Evolutionary conservation across 2,888 invertebrate species (phyloP), one percentile per base, ranked within the genome.

Genomic region (Andrena minutula): DNA sequence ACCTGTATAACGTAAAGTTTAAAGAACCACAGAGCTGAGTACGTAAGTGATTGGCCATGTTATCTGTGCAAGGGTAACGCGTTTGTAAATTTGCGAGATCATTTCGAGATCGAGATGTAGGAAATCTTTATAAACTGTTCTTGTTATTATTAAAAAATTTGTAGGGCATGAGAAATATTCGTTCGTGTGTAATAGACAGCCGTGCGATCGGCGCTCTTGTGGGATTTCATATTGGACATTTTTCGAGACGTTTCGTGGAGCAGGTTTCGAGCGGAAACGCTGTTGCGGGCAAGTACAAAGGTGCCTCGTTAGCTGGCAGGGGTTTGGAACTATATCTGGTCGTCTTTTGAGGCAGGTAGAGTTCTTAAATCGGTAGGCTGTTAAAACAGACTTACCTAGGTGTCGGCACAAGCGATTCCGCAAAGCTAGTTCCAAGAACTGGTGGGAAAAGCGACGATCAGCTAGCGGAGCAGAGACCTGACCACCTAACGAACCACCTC

Each of bases 1-100:
- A 83, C 58, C 72, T 89, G 73, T 87, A 82, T 75, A 77, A 85
- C 73, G 47, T 87, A 75, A 77, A 84, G 83, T 72, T 76, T 79
- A 84, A 77, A 35, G 41, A 82, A 84, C 65, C 49, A 70, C 58
- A 60, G 72, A 72, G 81, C 81, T 83, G 83, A 79, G 70, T 76
- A 77, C 61, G 83, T 84, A 89, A 88, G 87, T 84, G 82, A 79
- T 83, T 88, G 87, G 87, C 85, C 84, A 87, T 85, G 82, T 88
- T 87, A 79, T 88, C 88, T 84, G 86, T 86, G 84, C 86, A 76
- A 79, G 71, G 60, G 35, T 83, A 75, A 82, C 75, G 53, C 56
- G 69, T 69, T 47, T 71, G 75, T 86, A 78, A 75, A 83, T 66
- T 75, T 82, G 69, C 26, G 41, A 49, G 32, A 66, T 78, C 63